These are phyloP conservation scores for Watsonalla cultraria DNA, from an alignment of 2,888 invertebrate genomes.

Conservation along the genomic window DNA sequence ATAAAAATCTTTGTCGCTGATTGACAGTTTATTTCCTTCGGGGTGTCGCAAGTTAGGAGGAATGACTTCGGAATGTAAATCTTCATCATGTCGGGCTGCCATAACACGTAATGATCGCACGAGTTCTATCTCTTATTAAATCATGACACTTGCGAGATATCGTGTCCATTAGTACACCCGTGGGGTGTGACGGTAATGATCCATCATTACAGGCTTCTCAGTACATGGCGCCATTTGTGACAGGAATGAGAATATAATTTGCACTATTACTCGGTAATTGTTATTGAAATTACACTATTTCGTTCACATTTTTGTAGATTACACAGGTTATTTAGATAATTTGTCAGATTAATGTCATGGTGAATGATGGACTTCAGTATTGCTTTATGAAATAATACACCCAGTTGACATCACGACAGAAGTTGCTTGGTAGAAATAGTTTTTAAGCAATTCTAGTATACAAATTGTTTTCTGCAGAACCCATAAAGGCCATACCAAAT, in stretches of 20 bases:
- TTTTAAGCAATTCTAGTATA: not conserved
- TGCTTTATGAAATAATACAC: no score
- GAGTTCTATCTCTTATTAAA: not conserved
- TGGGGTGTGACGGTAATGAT: not conserved
- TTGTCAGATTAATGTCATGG: not conserved
- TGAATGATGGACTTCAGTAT: no score
- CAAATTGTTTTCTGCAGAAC: not conserved
- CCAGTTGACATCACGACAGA: no score
- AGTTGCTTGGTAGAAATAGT: not conserved
- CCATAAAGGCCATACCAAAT: not conserved
- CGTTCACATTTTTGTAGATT: not conserved
- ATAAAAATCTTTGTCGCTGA: conserved; percentile 17
- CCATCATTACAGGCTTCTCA: not conserved
- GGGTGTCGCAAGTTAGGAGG: conserved; percentile 10
- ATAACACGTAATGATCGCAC: conserved; percentile 4
- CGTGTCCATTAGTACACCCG: not conserved
- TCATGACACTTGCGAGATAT: not conserved
- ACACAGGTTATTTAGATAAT: not conserved
- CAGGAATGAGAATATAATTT: not conserved
- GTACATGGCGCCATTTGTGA: not conserved
- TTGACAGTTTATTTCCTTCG: conserved; percentile 14
- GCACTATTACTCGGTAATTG: not conserved
- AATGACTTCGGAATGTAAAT: conserved; percentile 18
- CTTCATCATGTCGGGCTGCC: conserved; percentile 20
- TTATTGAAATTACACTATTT: not conserved